Percentiles rank a stretch among this genome's conserved stretches.
These are phyloP conservation scores for Conistra vaccinii DNA, from an alignment of 2,888 invertebrate species.

Conservation along the genomic window DNA sequence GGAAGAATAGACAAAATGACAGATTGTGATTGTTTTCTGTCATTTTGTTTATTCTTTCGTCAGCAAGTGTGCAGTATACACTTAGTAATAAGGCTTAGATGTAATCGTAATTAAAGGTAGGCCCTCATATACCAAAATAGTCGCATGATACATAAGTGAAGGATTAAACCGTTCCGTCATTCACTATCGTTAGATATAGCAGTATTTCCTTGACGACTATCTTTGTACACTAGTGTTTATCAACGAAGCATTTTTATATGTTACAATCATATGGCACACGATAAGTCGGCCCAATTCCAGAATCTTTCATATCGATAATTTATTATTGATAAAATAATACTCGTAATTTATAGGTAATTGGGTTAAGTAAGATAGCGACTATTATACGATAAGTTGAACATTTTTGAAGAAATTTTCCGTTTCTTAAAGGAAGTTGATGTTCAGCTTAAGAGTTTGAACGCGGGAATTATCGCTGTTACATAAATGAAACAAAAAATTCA, in stretches of 20 bases:
- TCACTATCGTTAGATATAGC: slow-evolving; percentile 31
- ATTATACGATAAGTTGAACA: slow-evolving; percentile 50
- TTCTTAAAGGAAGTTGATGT: neutral
- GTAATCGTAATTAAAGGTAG: slow-evolving; percentile 22
- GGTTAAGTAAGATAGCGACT: slow-evolving; percentile 77
- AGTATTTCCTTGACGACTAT: slow-evolving; percentile 65
- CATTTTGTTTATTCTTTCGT: too few relatives aligned
- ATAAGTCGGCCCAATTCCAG: slow-evolving; percentile 74
- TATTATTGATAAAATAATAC: slow-evolving; percentile 73
- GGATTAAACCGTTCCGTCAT: slow-evolving; percentile 35
- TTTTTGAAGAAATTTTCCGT: slow-evolving; percentile 18
- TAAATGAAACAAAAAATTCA: neutral
- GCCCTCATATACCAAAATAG: slow-evolving; percentile 6
- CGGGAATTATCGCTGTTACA: neutral
- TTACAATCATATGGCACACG: slow-evolving; percentile 62
- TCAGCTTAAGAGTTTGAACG: neutral
- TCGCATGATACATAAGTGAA: slow-evolving; percentile 16
- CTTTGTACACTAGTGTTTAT: slow-evolving; percentile 45
- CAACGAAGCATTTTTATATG: slow-evolving; percentile 54
- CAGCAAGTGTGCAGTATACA: neutral
- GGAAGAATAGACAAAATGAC: too few relatives aligned
- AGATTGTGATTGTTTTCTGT: too few relatives aligned
- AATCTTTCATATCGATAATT: slow-evolving; percentile 70
- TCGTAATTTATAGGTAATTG: slow-evolving; percentile 84
- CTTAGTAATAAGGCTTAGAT: neutral